Evolutionary conservation across 2,888 invertebrate genomes (phyloP).

Genomic region (Scaptomyza tumidula): DNA sequence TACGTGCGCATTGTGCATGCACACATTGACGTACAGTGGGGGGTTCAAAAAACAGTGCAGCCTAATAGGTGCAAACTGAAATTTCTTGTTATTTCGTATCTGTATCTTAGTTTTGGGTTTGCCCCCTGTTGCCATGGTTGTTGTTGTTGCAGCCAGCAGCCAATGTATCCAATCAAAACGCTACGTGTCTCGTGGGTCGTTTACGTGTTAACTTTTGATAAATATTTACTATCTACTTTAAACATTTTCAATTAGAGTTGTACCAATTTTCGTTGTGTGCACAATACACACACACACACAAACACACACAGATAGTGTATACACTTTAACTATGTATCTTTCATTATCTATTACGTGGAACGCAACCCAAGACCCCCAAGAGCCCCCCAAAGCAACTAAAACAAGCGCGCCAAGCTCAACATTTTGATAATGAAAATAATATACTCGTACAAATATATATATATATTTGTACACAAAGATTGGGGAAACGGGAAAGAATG

Average conservation of each 20-base stretch:
- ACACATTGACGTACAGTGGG: background rate
- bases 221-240: conserved; percentile 74
- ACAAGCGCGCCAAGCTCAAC: conserved; percentile 42
- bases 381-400: conserved; percentile 17
- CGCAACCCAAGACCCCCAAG: conserved; percentile 9
- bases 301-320: conserved; percentile 1
- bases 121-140: background rate
- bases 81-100: conserved; percentile 2
- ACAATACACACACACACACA: conserved; percentile 15
- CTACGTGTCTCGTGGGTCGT: conserved; percentile 63
- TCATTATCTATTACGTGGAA: conserved; percentile 58
- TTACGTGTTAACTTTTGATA: conserved; percentile 65
- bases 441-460: conserved; percentile 1
- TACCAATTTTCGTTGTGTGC: conserved; percentile 62
- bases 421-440: conserved; percentile 44
- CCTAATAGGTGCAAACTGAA: conserved; percentile 8
- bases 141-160: conserved; percentile 10
- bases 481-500: conserved; percentile 15
- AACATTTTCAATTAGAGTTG: conserved; percentile 78
- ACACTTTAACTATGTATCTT: conserved; percentile 23
- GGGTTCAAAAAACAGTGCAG: conserved; percentile 2
- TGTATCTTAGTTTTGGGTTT: conserved; percentile 1
- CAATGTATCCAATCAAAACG: conserved; percentile 63
- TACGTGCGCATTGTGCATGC: conserved; percentile 17
- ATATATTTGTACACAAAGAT: conserved; percentile 45